Evolutionary conservation across 2,797 vertebrate genomes (phyloP), one percentile per base, ranked within the genome.

Genomic region (Calcarius lapponicus): DNA sequence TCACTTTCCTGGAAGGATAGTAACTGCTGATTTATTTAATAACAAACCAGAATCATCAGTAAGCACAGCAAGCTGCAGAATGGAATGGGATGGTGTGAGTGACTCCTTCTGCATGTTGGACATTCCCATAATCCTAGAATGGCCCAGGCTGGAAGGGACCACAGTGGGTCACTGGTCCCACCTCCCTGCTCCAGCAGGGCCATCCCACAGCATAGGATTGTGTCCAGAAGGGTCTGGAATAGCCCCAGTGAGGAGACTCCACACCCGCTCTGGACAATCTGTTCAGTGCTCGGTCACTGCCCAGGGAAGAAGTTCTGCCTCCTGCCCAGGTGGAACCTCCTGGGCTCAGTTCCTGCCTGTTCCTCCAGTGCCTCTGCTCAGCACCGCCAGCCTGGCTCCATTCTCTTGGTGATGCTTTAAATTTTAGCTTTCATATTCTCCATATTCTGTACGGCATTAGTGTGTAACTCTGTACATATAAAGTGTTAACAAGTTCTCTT

Each of bases 281-380:
- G 36, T 14, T 61, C 65, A 40, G n/a, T 0, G 2, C 40, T 53
- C 0, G 0, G 45, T 3, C 40, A 10, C 40, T 64, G 66, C 43
- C 7, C 42, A 56, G 14, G 34, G 1, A 0, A 45, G 45, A 85
- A 70, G 21, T 50, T 79, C 20, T 54, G 26, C 34, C 17, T 62
- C 31, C 0, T 70, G 57, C 21, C 3, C 58, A 43, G 43, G 5
- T 14, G 28, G 24, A 80, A 45, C 4, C 6, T n/a, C 24, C 60
- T 73, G 45, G 38, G 9, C 10, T 51, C 60, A 60, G 38, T 40
- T 0, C 29, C 28, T 66, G 38, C 53, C 28, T 0, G 0, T 79
- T 7, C 9, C 17, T 56, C 50, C 53, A 7, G 40, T 45, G 7
- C 38, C 10, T 16, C 5, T 48, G 36, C 21, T 71, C 26, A 62